A percentile compares a stretch with the other conserved stretches of the same genome.
phyloP scores from a whole-genome alignment of 2,113 vertebrate species.

The Aythya baeri region DNA sequence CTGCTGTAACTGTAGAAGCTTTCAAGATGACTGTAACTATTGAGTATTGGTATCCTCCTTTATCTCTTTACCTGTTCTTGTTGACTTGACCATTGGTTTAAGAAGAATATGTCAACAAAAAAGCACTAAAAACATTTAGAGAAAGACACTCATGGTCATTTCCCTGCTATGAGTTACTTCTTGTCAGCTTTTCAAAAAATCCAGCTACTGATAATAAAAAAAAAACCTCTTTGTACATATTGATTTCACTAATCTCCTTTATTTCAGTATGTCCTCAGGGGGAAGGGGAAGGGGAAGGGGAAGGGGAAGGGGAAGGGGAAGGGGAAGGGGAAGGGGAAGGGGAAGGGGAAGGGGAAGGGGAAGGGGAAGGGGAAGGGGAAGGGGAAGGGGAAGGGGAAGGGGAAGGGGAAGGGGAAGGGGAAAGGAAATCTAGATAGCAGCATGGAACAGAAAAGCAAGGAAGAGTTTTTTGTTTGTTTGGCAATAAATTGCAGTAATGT shows the following conservation, averaged over 20 bases:
- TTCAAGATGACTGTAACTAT: neutral
- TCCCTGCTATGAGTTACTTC: neutral
- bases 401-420: neutral
- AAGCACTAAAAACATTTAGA: neutral
- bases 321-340: no score
- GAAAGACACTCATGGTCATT: neutral
- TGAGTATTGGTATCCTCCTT: neutral
- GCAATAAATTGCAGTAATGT: neutral
- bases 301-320: no score
- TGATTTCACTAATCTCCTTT: neutral
- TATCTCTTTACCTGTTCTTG: neutral
- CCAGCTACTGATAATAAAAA: neutral
- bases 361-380: no score
- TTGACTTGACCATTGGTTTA: neutral
- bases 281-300: no score
- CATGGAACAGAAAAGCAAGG: neutral
- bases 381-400: no score
- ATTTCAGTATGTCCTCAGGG: neutral
- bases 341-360: neutral
- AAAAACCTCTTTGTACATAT: neutral
- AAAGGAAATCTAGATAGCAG: neutral
- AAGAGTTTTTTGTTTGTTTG: neutral
- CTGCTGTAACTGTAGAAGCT: neutral
- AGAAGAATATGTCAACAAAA: neutral
- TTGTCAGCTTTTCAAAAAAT: neutral